These are phyloP conservation scores for Choloepus hoffmanni DNA, from an alignment of 2,113 vertebrate species.

Conservation along the genomic window DNA sequence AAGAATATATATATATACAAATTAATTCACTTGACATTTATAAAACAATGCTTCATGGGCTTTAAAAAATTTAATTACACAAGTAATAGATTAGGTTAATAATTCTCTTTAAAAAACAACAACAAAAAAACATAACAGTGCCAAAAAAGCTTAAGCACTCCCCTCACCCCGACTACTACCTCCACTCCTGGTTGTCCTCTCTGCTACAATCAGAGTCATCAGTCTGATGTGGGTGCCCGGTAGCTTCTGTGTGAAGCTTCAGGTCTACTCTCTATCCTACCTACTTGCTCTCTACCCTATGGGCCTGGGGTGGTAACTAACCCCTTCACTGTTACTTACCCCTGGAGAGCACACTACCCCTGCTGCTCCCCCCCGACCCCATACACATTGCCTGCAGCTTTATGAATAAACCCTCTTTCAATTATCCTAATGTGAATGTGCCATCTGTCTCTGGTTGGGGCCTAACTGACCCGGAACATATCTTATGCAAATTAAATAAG, in stretches of 20 bases:
- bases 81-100: neutral
- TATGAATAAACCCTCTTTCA: neutral
- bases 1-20: neutral
- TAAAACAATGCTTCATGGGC: neutral
- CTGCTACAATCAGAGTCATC: accelerated
- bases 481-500: conserved; percentile 8
- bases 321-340: neutral
- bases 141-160: neutral
- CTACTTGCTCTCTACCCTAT: neutral
- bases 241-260: neutral
- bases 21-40: neutral
- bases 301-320: neutral
- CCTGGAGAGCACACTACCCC: neutral
- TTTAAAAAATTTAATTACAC: neutral
- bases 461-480: neutral
- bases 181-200: neutral
- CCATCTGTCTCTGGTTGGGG: neutral
- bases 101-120: neutral
- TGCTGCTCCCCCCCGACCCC: too few relatives aligned
- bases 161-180: too few relatives aligned
- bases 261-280: neutral
- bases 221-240: neutral
- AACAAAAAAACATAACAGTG: neutral
- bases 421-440: neutral
- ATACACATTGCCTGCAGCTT: accelerated